Conservation (phyloP, 2,797 vertebrate species). For the Antrozous pallidus region DNA sequence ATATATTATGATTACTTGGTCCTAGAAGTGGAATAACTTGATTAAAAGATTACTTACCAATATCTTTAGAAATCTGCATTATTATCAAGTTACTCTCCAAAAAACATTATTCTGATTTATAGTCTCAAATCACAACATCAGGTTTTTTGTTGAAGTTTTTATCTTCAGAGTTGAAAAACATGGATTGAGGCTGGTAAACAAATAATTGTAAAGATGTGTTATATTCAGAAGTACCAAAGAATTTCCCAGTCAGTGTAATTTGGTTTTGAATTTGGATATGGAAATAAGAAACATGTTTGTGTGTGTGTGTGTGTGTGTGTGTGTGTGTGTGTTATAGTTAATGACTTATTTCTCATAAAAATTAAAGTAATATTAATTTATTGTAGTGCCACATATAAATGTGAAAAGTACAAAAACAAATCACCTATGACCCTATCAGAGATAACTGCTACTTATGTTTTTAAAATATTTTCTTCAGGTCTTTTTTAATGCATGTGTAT, state of each 20-base stretch:
- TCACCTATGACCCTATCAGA: neutral
- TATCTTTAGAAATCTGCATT: slow-evolving; percentile 15
- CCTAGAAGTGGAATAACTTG: neutral
- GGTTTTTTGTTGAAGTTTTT: neutral
- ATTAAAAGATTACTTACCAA: neutral
- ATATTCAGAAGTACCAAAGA: slow-evolving; percentile 14
- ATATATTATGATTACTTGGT: slow-evolving; percentile 6
- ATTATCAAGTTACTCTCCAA: neutral
- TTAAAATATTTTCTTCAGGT: neutral
- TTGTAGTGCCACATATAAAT: neutral
- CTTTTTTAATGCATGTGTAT: neutral
- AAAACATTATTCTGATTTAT: neutral
- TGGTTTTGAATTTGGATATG: neutral
- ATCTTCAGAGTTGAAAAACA: slow-evolving; percentile 36
- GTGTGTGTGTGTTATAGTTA: neutral
- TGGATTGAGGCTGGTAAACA: neutral
- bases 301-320: neutral
- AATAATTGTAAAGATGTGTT: neutral
- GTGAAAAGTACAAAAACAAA: slow-evolving; percentile 8
- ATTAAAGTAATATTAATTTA: neutral
- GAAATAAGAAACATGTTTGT: neutral
- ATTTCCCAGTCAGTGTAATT: neutral
- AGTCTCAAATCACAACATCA: neutral
- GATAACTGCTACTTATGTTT: neutral
- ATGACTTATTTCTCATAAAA: slow-evolving; percentile 32